Percentiles rank a stretch among this genome's conserved stretches.
phyloP scores from a whole-genome alignment of 2,113 vertebrate species.

The Saiga tatarica region DNA sequence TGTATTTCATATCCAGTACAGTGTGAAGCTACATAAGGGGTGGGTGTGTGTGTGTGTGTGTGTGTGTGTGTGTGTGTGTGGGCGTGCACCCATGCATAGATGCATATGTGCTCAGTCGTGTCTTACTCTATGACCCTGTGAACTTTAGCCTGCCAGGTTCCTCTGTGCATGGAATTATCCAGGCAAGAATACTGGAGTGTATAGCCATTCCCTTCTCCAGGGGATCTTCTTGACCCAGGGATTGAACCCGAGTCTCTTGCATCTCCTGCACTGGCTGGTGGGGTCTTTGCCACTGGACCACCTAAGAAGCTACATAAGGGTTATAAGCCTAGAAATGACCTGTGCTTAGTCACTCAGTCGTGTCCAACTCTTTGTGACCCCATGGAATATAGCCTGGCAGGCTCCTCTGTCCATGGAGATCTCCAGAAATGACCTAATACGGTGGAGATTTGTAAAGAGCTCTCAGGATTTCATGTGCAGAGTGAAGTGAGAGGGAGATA shows the following conservation, averaged over 20 bases:
- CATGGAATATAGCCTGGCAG: neutral
- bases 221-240: neutral
- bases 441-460: neutral
- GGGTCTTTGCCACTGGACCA: neutral
- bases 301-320: neutral
- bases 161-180: neutral
- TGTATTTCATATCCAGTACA: neutral
- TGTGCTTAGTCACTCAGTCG: neutral
- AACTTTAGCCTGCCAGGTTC: neutral
- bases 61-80: rapidly evolving
- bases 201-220: neutral
- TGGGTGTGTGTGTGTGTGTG: rapidly evolving
- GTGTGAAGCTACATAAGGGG: neutral
- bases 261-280: neutral
- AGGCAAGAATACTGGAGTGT: neutral
- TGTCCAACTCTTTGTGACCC: neutral
- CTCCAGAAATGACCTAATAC: neutral
- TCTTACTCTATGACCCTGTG: neutral
- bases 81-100: too few relatives aligned
- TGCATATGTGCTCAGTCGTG: neutral
- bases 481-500: neutral
- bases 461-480: neutral
- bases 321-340: neutral
- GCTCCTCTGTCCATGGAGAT: neutral
- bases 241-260: neutral